These are phyloP conservation scores for Calephelis nemesis DNA, from an alignment of 1,140 invertebrate genomes.

Conservation along the genomic window DNA sequence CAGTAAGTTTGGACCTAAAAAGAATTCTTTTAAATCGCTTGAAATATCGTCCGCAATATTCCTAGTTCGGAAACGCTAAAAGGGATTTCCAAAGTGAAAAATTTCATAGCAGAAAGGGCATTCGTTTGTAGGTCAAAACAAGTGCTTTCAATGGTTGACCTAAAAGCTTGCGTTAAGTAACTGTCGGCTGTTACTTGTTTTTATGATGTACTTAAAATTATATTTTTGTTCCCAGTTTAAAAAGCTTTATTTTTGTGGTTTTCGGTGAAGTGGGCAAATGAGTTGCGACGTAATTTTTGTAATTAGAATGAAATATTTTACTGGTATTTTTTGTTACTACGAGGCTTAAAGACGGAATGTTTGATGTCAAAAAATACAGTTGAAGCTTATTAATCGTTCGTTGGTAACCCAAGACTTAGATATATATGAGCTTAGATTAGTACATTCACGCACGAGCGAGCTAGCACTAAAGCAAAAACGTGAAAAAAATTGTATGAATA, in stretches of 20 bases:
- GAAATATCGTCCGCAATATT: neutral
- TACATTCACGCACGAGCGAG: no score
- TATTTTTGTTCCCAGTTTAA: slow-evolving; percentile 3
- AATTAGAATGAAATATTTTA: no score
- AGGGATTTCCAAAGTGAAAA: slow-evolving; percentile 23
- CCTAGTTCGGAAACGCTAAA: slow-evolving; percentile 7
- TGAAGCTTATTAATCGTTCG: no score
- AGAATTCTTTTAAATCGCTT: neutral
- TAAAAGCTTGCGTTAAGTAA: slow-evolving; percentile 25
- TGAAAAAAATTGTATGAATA: no score
- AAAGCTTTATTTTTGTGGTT: neutral
- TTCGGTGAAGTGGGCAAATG: neutral
- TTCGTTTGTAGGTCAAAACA: slow-evolving; percentile 26
- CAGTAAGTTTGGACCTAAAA: neutral
- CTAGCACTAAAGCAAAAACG: no score
- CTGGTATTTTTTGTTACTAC: no score
- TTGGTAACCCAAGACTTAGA: no score
- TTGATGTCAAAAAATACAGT: no score
- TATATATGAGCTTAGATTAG: no score
- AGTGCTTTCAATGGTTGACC: slow-evolving; percentile 22
- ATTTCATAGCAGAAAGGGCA: slow-evolving; percentile 23
- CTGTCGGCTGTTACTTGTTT: slow-evolving; percentile 16
- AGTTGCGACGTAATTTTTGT: no score
- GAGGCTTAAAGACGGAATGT: no score
- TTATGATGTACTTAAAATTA: slow-evolving; percentile 14